Base-by-base conservation (phyloP, 2,113 vertebrate genomes). In the Sander lucioperca region DNA sequence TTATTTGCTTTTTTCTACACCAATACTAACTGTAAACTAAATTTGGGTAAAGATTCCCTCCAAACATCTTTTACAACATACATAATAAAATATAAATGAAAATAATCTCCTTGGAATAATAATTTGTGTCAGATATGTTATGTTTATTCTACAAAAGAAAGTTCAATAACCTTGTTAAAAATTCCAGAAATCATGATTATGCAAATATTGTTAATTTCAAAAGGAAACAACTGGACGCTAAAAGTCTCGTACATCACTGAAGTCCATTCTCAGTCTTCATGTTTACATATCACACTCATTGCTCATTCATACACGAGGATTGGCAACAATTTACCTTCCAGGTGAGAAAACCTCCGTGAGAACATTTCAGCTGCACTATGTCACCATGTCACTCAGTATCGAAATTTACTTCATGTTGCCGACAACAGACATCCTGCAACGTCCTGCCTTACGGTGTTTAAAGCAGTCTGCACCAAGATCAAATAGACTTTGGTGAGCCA, bases 401-500 rank as follows among this genome's bases (percentile, higher is more conserved):
- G 25, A 70, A 58, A n/a, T 50, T 25, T 53, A 63, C 57, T 73
- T 71, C 14, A 43, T n/a, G 36, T 50, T 61, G 50, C 45, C 36
- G 51, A 77, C 25, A 67, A 59, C 36, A 65, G 18, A 75, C 59
- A 39, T 74, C 57, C 53, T 61, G 50, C 19, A 30, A 62, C 16
- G 39, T 64, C 25, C 23, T 54, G 63, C 50, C 39, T 58, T 1
- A 5, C 56, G 45, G 75, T 57, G 58, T 56, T 80, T 83, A 19
- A 15, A 53, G 50, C 80, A 67, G 73, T 21, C 77, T 76, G 71
- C 74, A 39, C 8, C 19, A 13, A 72, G 57, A 89, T 78, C 79
- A 87, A 62, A 84, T 25, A 74, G 70, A 27, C 36, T 47, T 30
- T 61, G 63, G 80, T 73, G 75, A 88, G 72, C 67, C 74, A 33